A percentile compares a stretch with the other conserved stretches of the same genome.
These are phyloP conservation scores for Ichneumoninae sp. DNA, from an alignment of 2,888 invertebrate species.

Conservation along the genomic window DNA sequence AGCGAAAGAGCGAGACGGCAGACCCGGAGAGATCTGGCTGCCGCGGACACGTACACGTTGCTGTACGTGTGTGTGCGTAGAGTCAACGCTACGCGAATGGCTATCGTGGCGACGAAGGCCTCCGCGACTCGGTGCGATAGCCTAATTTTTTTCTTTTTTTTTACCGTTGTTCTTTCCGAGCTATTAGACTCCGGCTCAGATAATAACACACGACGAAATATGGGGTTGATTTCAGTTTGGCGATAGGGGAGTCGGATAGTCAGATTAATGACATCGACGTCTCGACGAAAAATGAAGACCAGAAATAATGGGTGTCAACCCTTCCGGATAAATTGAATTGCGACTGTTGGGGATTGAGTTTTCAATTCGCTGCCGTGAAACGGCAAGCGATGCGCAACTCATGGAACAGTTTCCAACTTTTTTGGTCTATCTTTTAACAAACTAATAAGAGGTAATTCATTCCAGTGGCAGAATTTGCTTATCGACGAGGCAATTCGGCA, in stretches of 20 bases:
- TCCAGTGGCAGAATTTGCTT: neutral
- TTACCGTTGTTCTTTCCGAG: constrained; percentile 5
- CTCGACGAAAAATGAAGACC: neutral
- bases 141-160: constrained; percentile 55
- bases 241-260: neutral
- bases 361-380: neutral
- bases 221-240: neutral
- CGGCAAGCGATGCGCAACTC: neutral
- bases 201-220: neutral
- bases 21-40: constrained; percentile 53
- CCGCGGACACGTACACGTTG: constrained; percentile 40
- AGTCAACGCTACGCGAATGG: constrained; percentile 9
- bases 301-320: constrained; percentile 40
- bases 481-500: neutral
- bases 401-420: neutral
- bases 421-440: neutral
- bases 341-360: neutral
- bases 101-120: constrained; percentile 47
- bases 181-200: constrained; percentile 20
- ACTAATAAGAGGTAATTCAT: neutral
- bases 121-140: constrained; percentile 46
- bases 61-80: constrained; percentile 52
- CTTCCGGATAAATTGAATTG: neutral
- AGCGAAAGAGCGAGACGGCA: constrained; percentile 31
- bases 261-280: neutral